Evolutionary conservation across 1,140 invertebrate genomes (phyloP).

Genomic region (Ceratina australensis): DNA sequence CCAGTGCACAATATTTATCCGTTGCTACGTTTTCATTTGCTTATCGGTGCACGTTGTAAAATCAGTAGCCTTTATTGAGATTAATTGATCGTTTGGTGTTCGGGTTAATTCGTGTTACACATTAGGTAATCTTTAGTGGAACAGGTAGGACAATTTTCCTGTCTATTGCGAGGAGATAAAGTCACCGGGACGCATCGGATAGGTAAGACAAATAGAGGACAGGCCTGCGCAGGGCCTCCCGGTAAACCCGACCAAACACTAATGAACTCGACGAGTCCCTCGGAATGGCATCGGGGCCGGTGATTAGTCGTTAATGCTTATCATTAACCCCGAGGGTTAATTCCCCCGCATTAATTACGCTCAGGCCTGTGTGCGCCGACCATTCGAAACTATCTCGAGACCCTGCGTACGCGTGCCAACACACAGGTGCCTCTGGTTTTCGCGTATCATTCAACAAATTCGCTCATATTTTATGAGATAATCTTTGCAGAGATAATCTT

Average conservation of each 20-base stretch:
- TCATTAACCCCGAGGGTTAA: constrained; percentile 74
- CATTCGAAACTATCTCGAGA: constrained; percentile 57
- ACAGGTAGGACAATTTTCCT: constrained; percentile 31
- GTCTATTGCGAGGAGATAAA: constrained; percentile 23
- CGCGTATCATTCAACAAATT: constrained; percentile 30
- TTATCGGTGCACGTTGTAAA: too few species aligned
- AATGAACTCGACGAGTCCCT: constrained; percentile 57
- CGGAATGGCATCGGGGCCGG: constrained; percentile 4
- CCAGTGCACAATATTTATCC: too few species aligned
- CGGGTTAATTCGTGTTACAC: too few species aligned
- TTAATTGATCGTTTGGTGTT: too few species aligned
- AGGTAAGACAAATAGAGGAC: constrained; percentile 56
- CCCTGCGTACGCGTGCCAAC: constrained; percentile 30
- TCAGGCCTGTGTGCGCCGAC: constrained; percentile 31
- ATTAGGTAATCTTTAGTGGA: background rate
- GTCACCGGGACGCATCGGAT: constrained; percentile 29
- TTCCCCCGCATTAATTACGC: constrained; percentile 70
- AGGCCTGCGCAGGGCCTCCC: constrained; percentile 30
- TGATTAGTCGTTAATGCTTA: constrained; percentile 75
- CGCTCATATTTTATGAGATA: background rate
- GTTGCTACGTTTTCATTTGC: too few species aligned
- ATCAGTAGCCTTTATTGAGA: too few species aligned
- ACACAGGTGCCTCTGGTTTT: constrained; percentile 44
- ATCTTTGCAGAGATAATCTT: too few species aligned
- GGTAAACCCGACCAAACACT: constrained; percentile 52